A percentile compares a stretch with the other conserved stretches of the same genome.
Evolutionary conservation across 2,797 vertebrate species (phyloP).

Genomic region (Tokudaia muenninki): DNA sequence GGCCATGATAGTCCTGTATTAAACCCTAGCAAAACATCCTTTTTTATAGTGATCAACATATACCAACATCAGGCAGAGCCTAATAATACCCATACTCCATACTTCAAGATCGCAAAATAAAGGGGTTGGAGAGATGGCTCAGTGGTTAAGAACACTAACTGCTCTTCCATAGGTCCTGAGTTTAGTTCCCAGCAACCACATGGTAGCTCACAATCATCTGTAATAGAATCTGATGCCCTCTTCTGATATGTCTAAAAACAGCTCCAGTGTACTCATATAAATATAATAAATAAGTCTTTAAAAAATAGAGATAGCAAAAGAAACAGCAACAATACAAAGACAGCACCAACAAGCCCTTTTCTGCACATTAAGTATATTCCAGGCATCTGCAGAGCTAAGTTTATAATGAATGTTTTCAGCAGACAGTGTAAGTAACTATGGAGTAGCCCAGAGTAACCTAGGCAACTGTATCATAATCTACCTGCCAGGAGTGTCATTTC

Average conservation of each 20-base stretch:
- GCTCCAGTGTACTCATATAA: no score
- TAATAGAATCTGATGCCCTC: no score
- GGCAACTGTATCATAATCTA: neutral
- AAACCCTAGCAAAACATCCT: neutral
- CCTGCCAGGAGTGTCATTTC: neutral
- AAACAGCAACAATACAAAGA: neutral
- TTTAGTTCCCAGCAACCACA: no score
- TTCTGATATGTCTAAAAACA: no score
- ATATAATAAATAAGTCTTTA: no score
- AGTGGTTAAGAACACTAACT: no score
- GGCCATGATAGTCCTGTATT: neutral
- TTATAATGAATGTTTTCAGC: neutral
- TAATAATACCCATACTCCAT: neutral
- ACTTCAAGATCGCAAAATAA: neutral
- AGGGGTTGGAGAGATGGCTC: no score
- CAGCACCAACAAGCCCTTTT: neutral
- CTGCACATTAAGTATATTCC: neutral
- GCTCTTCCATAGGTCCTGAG: no score
- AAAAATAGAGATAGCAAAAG: neutral
- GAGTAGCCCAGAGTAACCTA: neutral
- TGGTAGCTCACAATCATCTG: no score
- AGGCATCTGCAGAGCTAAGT: neutral
- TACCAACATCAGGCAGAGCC: neutral
- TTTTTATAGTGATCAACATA: neutral
- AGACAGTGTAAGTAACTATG: neutral